Percentiles rank a stretch among this genome's conserved stretches.
Conservation (phyloP, 2,797 vertebrate species). For the Mormyrops boulengeri region DNA sequence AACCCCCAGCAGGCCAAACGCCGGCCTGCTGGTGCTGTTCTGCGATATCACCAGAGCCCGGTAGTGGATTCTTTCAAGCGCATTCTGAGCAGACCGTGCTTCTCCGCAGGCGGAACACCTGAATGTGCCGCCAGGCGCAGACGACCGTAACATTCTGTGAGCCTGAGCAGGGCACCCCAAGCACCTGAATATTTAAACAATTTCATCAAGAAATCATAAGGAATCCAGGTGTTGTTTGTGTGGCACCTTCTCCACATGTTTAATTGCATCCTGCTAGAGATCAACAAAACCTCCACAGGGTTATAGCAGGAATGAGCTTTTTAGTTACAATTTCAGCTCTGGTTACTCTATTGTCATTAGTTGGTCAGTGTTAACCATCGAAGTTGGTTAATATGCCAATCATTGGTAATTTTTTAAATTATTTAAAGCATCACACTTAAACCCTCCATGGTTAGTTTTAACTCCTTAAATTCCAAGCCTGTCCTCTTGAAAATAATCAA, state of each 20-base stretch:
- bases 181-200: conserved; percentile 6
- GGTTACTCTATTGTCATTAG: not conserved
- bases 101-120: not conserved
- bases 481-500: not conserved
- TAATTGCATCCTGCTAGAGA: not conserved
- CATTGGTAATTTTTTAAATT: not conserved
- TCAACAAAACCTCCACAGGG: not conserved
- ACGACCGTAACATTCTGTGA: not conserved
- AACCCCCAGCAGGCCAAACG: not conserved
- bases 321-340: not conserved
- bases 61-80: not conserved
- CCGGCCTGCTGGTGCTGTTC: not conserved
- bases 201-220: conserved; percentile 11
- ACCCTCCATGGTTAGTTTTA: not conserved
- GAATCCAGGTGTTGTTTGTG: not conserved
- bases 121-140: not conserved
- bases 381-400: not conserved
- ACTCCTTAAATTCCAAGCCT: not conserved
- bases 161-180: not conserved
- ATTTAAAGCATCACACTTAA: not conserved
- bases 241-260: not conserved
- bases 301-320: not conserved
- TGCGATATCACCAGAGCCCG: not conserved
- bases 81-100: not conserved
- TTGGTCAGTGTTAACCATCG: not conserved